Evolutionary conservation across 1,140 invertebrate genomes (phyloP).

Genomic region (Conopomorpha cramerella): DNA sequence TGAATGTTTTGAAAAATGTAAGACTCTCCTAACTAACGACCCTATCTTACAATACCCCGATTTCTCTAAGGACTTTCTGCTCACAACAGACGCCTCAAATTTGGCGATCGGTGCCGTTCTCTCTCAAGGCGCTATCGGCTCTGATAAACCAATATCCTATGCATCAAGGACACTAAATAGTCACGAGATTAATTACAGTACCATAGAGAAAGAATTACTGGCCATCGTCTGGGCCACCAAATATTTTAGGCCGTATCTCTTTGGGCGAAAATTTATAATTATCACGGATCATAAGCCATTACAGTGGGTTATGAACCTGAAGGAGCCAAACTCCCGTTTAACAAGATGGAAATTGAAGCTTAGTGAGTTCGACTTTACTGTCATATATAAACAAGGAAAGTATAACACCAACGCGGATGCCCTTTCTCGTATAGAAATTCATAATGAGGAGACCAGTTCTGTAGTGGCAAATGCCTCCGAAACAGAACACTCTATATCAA

Average conservation of each 20-base stretch:
- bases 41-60: constrained; percentile 10
- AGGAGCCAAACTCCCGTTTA: constrained; percentile 31
- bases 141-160: constrained; percentile 6
- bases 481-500: background rate
- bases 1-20: constrained; percentile 5
- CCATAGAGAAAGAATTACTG: constrained; percentile 38
- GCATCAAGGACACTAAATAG: constrained; percentile 4
- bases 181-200: constrained; percentile 11
- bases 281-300: constrained; percentile 36
- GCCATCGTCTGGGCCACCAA: constrained; percentile 36
- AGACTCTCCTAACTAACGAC: constrained; percentile 3
- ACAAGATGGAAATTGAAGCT: constrained; percentile 10
- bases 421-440: constrained; percentile 6
- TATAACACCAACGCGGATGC: constrained; percentile 12
- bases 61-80: constrained; percentile 10
- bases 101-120: constrained; percentile 12
- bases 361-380: constrained; percentile 23
- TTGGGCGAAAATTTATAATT: constrained; percentile 21
- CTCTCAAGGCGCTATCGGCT: constrained; percentile 9
- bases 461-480: background rate
- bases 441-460: background rate
- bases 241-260: constrained; percentile 35
- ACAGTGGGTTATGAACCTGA: constrained; percentile 23
- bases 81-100: constrained; percentile 13
- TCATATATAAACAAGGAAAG: constrained; percentile 14